Evolutionary conservation across 2,113 vertebrate genomes (phyloP), one percentile per base, ranked within the genome.

Genomic region (Poeciliopsis occidentalis): DNA sequence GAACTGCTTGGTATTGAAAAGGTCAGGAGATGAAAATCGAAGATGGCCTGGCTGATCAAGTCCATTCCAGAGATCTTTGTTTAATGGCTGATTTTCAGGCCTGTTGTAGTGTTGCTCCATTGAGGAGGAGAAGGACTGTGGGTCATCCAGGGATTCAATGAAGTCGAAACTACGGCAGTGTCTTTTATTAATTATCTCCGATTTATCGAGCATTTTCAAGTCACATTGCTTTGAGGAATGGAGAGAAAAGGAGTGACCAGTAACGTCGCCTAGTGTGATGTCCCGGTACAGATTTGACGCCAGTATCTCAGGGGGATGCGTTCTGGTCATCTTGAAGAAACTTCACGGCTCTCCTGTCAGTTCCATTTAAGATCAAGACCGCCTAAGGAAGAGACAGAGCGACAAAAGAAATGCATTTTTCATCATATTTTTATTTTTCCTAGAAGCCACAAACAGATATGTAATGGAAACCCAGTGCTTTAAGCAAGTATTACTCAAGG

Each of bases 121-220:
- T 27, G 92, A 88, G 54, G 91, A 85, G 0, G 87, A 79, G 1
- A 92, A 73, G 26, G 93, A 85, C 79, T 94, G 92, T 34, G 92
- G 94, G 41, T 96, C 96, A 90, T 98, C 97, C 81, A 98, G 92
- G 2, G 96, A 96, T 92, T 98, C 97, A 0, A 98, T 94, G 71
- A 95, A 98, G 94, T 98, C 97, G 30, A 99, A 98, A 93, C 97
- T 99, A 83, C 97, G 95, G 76, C 97, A 99, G 6, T 99, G 97
- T 91, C 97, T 96, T 92, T 99, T 99, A 93, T 97, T 97, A 89
- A 98, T 96, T 78, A 92, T 95, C 92, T 95, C 94, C 69, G 94
- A 92, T 80, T 96, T 95, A 26, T 95, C 94, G 84, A 96, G 95
- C 95, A 95, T 96, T 90, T 96, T 90, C 83, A 88, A 92, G 8